phyloP scores from a whole-genome alignment of 2,888 invertebrate genomes.

The Chymomyza fuscimana region DNA sequence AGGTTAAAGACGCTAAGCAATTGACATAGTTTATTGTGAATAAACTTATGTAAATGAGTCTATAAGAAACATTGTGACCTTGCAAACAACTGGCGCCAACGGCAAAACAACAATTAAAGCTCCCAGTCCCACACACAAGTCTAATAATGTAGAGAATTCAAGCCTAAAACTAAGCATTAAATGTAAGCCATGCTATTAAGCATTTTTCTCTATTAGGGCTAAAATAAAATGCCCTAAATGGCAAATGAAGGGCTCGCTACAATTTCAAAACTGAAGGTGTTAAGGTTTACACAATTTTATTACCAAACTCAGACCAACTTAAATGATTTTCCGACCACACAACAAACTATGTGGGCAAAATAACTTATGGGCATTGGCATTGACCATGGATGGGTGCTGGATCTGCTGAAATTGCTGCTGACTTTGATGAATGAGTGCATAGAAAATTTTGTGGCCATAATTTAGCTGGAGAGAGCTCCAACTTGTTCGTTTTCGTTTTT shows the following conservation, averaged over 20 bases:
- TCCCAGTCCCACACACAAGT: slow-evolving; percentile 15
- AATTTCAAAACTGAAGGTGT: slow-evolving; percentile 38
- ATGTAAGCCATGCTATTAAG: not conserved
- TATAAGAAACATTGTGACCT: slow-evolving; percentile 7
- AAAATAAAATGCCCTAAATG: slow-evolving; percentile 30
- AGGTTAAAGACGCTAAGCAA: not conserved
- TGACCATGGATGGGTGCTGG: slow-evolving; percentile 50
- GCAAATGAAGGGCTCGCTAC: slow-evolving; percentile 53
- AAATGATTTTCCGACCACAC: slow-evolving; percentile 20
- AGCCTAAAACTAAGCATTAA: not conserved
- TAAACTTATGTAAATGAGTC: not conserved
- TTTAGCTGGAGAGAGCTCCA: not conserved
- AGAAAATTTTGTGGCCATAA: slow-evolving; percentile 1
- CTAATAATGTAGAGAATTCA: not conserved
- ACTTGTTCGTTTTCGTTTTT: slow-evolving; percentile 24
- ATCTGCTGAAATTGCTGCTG: slow-evolving; percentile 9
- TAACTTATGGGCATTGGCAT: slow-evolving; percentile 30
- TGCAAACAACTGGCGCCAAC: slow-evolving; percentile 12
- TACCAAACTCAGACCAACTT: slow-evolving; percentile 31
- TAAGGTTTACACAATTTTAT: slow-evolving; percentile 40
- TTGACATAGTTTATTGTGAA: slow-evolving; percentile 5
- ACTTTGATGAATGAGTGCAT: slow-evolving; percentile 2
- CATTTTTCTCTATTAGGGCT: not conserved
- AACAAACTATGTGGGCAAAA: slow-evolving; percentile 38
- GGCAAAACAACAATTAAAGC: slow-evolving; percentile 29